Evolutionary conservation across 1,140 invertebrate genomes (phyloP), one percentile per base, ranked within the genome.

Genomic region (Cepaea nemoralis): DNA sequence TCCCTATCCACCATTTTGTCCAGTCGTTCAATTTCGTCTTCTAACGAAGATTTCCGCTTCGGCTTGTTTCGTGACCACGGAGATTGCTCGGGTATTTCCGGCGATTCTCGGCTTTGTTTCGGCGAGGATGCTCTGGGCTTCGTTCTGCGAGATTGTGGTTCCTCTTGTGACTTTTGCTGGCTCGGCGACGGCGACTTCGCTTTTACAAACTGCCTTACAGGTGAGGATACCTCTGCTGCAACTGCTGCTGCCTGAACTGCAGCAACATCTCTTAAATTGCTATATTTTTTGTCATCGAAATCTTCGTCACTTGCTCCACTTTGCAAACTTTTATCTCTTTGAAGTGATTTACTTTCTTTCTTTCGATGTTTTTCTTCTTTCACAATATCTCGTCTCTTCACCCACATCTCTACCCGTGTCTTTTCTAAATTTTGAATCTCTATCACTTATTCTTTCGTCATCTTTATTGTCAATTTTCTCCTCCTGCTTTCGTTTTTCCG

Each of bases 1-100:
- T 79, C 77, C 24, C 66, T 40, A 40, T 79, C 77, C 39, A 79
- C 59, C 37, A 79, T 79, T 69, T 79, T 69, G 24, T 79, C 77
- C 63, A 79, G 63, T 42, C 77, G 59, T 31, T 79, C 42, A n/a
- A 79, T 79, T 31, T 79, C 77, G 12, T 79, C 59, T 5, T 69
- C 77, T 37, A 79, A 33, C 31, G 77, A 35, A 22, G 59, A 22
- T 45, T 48, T 67, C 1, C 66, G 59, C 27, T n/a, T 33, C 35
- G 42, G 59, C 1, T 2, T 42, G 14, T 69, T 42, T 35, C 39
- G 27, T 14, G 37, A 24, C n/a, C n/a, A n/a, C n/a, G n/a, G n/a
- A n/a, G n/a, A n/a, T 37, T 42, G 8, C 33, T 71, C 40, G 40
- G 69, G 69, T 27, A 6, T 63, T 63, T 63, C 59, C 59, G 59